phyloP scores from a whole-genome alignment of 2,888 invertebrate species.

The Cyaniris semiargus region DNA sequence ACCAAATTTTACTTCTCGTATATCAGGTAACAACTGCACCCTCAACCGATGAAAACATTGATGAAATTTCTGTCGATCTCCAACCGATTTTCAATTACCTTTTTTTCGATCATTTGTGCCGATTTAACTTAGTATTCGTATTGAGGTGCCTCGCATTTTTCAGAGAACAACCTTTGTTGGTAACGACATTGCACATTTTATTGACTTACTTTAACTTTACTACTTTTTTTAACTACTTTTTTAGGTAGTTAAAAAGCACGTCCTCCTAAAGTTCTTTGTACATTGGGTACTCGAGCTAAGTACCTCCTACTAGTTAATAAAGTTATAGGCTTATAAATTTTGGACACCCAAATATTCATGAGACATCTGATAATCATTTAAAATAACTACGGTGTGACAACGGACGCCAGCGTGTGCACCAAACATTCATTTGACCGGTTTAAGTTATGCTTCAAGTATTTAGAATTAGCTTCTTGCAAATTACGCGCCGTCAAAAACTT shows the following conservation, averaged over 20 bases:
- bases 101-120: background rate
- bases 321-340: background rate
- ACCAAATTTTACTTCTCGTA: background rate
- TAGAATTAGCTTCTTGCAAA: background rate
- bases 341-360: background rate
- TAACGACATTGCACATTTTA: background rate
- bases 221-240: background rate
- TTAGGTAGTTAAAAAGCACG: background rate
- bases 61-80: constrained; percentile 11
- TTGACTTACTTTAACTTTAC: background rate
- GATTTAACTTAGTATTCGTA: constrained; percentile 24
- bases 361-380: background rate
- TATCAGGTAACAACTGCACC: background rate
- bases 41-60: background rate
- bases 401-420: background rate
- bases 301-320: background rate
- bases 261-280: background rate
- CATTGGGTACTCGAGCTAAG: background rate
- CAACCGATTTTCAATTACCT: background rate
- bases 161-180: constrained; percentile 14
- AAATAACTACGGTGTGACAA: background rate
- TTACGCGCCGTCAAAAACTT: background rate
- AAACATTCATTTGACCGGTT: background rate
- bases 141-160: constrained; percentile 16
- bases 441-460: background rate